These are phyloP conservation scores for Euspilapteryx auroguttella DNA, from an alignment of 2,888 invertebrate species.

Conservation along the genomic window DNA sequence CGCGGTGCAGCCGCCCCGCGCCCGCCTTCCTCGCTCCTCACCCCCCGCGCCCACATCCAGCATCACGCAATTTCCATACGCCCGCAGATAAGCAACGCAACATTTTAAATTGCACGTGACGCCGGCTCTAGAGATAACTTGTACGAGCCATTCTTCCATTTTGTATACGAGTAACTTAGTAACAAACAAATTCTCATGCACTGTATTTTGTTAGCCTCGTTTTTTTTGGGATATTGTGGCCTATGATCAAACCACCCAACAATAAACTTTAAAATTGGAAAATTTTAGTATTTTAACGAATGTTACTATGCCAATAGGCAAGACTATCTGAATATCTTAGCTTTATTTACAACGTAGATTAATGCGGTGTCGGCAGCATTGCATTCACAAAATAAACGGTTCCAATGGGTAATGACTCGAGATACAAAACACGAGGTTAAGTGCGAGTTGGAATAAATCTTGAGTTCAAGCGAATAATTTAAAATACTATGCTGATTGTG, in stretches of 20 bases:
- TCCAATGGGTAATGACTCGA: conserved; percentile 16
- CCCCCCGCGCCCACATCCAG: conserved; percentile 1
- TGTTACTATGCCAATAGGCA: too few relatives aligned
- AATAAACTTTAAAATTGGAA: too few relatives aligned
- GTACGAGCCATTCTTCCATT: not conserved
- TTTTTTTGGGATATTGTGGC: too few relatives aligned
- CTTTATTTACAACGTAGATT: too few relatives aligned
- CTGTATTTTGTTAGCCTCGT: too few relatives aligned
- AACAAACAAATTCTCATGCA: not conserved
- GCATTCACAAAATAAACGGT: conserved; percentile 13
- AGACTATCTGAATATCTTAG: too few relatives aligned
- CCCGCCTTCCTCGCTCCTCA: conserved; percentile 7
- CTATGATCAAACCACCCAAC: too few relatives aligned
- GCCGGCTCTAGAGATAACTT: conserved; percentile 17
- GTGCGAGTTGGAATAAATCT: too few relatives aligned
- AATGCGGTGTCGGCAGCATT: conserved; percentile 26
- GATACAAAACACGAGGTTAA: too few relatives aligned
- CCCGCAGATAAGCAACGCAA: conserved; percentile 25
- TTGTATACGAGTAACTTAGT: not conserved
- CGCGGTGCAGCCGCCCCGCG: conserved; percentile 12
- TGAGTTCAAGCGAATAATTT: too few relatives aligned
- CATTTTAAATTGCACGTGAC: conserved; percentile 28
- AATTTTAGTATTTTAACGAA: too few relatives aligned
- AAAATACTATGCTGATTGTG: too few relatives aligned
- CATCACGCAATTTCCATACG: conserved; percentile 24